phyloP scores from a whole-genome alignment of 2,113 vertebrate genomes.

The Ceyx margarethae region DNA sequence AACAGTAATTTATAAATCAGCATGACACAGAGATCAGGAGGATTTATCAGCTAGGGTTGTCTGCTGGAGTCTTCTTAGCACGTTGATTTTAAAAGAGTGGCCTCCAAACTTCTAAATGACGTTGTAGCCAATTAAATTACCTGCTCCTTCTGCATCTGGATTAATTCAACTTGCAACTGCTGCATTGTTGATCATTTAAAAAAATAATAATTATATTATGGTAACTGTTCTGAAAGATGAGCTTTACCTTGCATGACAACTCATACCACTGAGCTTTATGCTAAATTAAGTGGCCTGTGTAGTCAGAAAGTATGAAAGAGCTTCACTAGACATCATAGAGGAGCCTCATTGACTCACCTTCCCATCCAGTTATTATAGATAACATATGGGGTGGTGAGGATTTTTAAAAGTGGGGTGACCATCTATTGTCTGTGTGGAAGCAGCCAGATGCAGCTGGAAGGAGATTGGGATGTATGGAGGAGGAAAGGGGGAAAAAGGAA shows the following conservation, averaged over 20 bases:
- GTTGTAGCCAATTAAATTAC: not conserved
- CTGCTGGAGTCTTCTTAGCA: not conserved
- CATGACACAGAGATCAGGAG: not conserved
- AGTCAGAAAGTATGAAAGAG: not conserved
- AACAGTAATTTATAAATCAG: slow-evolving; percentile 16
- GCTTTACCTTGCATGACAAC: not conserved
- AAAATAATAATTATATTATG: not conserved
- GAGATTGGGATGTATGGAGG: not conserved
- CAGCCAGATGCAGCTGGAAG: not conserved
- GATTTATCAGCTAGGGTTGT: not conserved
- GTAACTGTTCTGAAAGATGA: not conserved
- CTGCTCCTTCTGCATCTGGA: not conserved
- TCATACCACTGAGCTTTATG: not conserved
- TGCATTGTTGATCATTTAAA: not conserved
- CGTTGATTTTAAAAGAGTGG: not conserved
- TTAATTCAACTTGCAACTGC: not conserved
- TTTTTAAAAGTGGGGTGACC: not conserved
- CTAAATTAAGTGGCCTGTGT: not conserved
- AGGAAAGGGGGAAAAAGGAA: not conserved
- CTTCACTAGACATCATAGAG: not conserved
- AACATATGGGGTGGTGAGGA: not conserved
- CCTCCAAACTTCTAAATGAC: not conserved
- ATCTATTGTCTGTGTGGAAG: not conserved
- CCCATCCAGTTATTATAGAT: not conserved
- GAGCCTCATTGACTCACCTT: not conserved